Conservation (phyloP, 2,888 invertebrate genomes). For the Molanna angustata region DNA sequence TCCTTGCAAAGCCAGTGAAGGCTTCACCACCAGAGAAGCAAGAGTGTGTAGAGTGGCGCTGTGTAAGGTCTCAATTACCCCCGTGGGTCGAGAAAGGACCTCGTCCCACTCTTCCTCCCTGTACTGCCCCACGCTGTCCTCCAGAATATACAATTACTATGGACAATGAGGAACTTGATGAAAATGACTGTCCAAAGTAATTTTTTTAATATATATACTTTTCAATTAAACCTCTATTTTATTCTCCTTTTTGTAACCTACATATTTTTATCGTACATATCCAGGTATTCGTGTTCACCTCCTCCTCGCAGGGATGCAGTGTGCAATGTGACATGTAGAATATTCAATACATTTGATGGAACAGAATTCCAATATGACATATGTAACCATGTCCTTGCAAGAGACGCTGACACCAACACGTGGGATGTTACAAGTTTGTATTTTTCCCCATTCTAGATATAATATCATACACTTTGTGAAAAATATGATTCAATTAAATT, state of each 20-base stretch:
- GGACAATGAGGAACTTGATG: slow-evolving; percentile 42
- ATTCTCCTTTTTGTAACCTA: too few species aligned
- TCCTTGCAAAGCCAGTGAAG: slow-evolving; percentile 20
- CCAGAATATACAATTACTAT: slow-evolving; percentile 55
- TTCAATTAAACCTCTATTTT: too few species aligned
- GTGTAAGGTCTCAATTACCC: slow-evolving; percentile 52
- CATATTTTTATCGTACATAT: too few species aligned
- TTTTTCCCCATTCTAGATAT: too few species aligned
- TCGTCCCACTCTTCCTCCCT: slow-evolving; percentile 39
- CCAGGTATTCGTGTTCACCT: slow-evolving; percentile 63
- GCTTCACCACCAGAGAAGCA: slow-evolving; percentile 34
- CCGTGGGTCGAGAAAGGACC: slow-evolving; percentile 37
- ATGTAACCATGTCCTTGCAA: slow-evolving; percentile 75
- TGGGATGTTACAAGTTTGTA: slow-evolving; percentile 70
- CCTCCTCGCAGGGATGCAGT: slow-evolving; percentile 61
- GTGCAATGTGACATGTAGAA: slow-evolving; percentile 72
- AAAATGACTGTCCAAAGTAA: slow-evolving; percentile 53
- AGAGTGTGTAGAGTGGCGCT: slow-evolving; percentile 55
- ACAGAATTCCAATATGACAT: slow-evolving; percentile 76
- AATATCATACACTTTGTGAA: too few species aligned
- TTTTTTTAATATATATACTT: slow-evolving; percentile 28
- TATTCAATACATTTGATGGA: slow-evolving; percentile 78
- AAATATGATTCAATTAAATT: too few species aligned
- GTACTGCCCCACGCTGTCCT: slow-evolving; percentile 58
- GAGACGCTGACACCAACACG: slow-evolving; percentile 62